Base-by-base conservation (phyloP, 2,797 vertebrate species). In the Macroramphosus scolopax region DNA sequence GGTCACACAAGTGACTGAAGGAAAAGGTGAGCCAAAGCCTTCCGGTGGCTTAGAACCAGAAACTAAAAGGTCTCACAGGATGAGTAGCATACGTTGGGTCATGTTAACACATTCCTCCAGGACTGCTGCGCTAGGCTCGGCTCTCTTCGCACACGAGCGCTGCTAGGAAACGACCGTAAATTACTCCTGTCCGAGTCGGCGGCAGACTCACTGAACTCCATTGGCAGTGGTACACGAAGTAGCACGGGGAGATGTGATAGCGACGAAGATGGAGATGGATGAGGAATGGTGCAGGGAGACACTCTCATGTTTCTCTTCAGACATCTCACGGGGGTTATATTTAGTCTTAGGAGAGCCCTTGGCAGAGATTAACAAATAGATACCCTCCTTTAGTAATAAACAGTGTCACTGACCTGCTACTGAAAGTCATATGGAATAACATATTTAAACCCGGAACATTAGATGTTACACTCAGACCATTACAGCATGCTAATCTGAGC, bases 341-440 rank as follows among this genome's bases (percentile, higher is more conserved):
- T 78, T 88, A 89, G 86, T 53, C 42, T 75, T 50, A 86, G 84
- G 85, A 83, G 84, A 88, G 66, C 82, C 84, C 78, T 72, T 58
- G 60, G 56, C 78, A 53, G 40, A 40, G 61, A 86, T 84, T 70
- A 82, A 79, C 83, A 77, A 68, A 55, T 77, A 70, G 57, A 80
- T 64, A 45, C 57, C 46, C 50, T 70, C 68, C 74, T 70, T 80
- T 79, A 82, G 77, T 65, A 77, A 83, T 81, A 80, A 84, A 86
- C 75, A 84, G 79, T 38, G 42, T 61, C 55, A 55, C 63, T 59
- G 64, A 77, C 61, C 72, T 48, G 78, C 72, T 74, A 78, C 77
- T 54, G 61, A 76, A 66, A 74, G 70, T 58, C 56, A 57, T 9
- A 17, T 40, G 15, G 8, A 67, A 68, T 42, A 39, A n/a, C n/a